These are phyloP conservation scores for Sphaeridia pumilis DNA, from an alignment of 2,888 invertebrate species.

Conservation along the genomic window DNA sequence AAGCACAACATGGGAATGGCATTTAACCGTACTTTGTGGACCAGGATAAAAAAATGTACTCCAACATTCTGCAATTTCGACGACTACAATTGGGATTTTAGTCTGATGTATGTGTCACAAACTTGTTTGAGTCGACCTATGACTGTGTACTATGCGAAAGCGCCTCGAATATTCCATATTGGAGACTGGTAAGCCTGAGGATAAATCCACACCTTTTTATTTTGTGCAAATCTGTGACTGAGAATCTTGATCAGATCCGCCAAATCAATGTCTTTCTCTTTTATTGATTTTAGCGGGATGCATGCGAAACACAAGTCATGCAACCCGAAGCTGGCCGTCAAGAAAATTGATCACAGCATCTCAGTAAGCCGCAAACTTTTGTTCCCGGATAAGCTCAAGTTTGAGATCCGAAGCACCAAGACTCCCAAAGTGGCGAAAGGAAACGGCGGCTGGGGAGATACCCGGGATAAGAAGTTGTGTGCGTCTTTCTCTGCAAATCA, in stretches of 20 bases:
- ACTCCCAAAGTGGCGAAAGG: slow-evolving; percentile 60
- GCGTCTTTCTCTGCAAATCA: slow-evolving; percentile 38
- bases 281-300: slow-evolving; percentile 60
- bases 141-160: slow-evolving; percentile 66
- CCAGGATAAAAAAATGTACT: slow-evolving; percentile 63
- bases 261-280: slow-evolving; percentile 8
- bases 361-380: slow-evolving; percentile 40
- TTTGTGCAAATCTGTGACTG: neutral
- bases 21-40: slow-evolving; percentile 80
- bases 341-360: slow-evolving; percentile 39
- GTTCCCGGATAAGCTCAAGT: slow-evolving; percentile 42
- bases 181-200: slow-evolving; percentile 76
- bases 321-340: slow-evolving; percentile 56
- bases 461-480: slow-evolving; percentile 73
- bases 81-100: slow-evolving; percentile 99
- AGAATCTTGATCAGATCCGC: too few relatives aligned
- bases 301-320: slow-evolving; percentile 91
- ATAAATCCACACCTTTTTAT: neutral
- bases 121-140: slow-evolving; percentile 55
- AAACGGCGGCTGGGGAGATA: slow-evolving; percentile 97
- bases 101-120: slow-evolving; percentile 79
- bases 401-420: slow-evolving; percentile 51
- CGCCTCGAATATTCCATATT: slow-evolving; percentile 93
- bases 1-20: slow-evolving; percentile 99
- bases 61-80: slow-evolving; percentile 88